Evolutionary conservation across 2,888 invertebrate genomes (phyloP), one percentile per base, ranked within the genome.

Genomic region (Lasioglossum malachurum): DNA sequence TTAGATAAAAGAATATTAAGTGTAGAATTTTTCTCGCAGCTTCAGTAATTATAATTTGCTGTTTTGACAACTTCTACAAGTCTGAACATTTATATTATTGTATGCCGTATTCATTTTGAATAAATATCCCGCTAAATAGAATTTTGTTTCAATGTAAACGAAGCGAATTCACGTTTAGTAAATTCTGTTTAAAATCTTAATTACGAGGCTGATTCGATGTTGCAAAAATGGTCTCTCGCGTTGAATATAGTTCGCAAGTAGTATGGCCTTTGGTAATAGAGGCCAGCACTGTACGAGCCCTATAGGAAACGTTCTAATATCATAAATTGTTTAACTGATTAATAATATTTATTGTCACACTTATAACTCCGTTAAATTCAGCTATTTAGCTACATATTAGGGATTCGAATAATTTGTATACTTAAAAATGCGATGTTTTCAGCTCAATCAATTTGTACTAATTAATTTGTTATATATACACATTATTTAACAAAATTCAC

Each of bases 221-320:
- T 23, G 23, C 8, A 23, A 8, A 10, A 49, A 2, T 31, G 41
- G 23, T 74, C 44, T 35, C 44, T n/a, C 19, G 35, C 3, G 1
- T 27, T 31, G 60, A 5, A 23, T n/a, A 19, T 41, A 35, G 12
- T 53, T 8, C 49, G 31, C 7, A 41, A 44, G n/a, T 53, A 35
- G 12, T 57, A 23, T 5, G 16, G 19, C 8, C 44, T 46, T 7
- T 19, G 31, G n/a, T 31, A 44, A 23, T 69, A 84, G 83, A 75
- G 74, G 83, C 69, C 83, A 78, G 83, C 75, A 84, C 35, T 16
- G 57, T 49, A 57, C 16, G 16, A 27, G 46, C 16, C 16, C 46
- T 16, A 16, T 16, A 16, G 4, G 16, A 4, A 46, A 46, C 16
- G 16, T 46, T 46, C 16, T 46, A 46, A 46, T 46, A 46, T 16